phyloP scores from a whole-genome alignment of 2,797 vertebrate genomes.

The Graptemys geographica region DNA sequence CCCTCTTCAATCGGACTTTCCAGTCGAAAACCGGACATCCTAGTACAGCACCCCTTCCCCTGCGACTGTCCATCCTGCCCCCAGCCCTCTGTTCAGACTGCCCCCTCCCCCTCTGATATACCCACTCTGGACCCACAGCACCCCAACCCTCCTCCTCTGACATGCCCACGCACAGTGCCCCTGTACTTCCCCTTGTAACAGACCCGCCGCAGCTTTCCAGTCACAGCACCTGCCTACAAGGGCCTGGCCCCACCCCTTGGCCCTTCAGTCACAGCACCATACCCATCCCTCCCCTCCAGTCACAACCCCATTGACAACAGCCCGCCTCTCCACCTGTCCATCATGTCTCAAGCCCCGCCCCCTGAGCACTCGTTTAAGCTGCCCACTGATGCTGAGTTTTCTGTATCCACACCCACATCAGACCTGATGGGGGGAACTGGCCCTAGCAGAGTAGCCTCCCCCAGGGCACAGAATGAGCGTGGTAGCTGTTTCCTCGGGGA shows the following conservation, averaged over 20 bases:
- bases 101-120: neutral
- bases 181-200: neutral
- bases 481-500: neutral
- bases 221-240: neutral
- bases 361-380: neutral
- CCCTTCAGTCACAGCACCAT: neutral
- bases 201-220: neutral
- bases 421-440: neutral
- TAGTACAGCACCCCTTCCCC: neutral
- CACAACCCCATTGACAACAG: neutral
- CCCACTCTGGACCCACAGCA: neutral
- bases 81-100: fast-evolving
- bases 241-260: neutral
- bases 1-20: too few species aligned
- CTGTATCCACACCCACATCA: neutral
- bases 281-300: neutral
- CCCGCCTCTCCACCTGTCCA: neutral
- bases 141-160: neutral
- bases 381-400: fast-evolving
- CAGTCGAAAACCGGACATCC: too few species aligned
- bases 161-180: neutral
- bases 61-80: neutral
- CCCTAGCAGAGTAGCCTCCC: neutral
- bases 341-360: neutral
- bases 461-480: neutral